Evolutionary conservation across 2,888 invertebrate species (phyloP).

Genomic region (Cheilosia vernalis): DNA sequence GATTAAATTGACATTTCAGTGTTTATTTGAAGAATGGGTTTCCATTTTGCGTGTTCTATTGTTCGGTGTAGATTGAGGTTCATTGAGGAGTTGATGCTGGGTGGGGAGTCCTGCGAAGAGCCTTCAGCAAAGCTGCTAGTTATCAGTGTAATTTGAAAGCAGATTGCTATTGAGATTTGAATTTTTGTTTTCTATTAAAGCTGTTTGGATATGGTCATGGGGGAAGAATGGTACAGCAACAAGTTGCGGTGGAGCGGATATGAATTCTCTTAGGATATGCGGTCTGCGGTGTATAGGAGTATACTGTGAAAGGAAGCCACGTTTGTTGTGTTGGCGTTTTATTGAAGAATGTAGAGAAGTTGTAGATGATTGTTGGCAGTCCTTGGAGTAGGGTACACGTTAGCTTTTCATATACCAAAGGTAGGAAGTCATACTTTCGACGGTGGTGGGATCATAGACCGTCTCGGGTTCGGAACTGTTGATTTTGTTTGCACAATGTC

Average conservation of each 20-base stretch:
- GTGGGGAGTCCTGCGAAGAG: not conserved
- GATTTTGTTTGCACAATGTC: too few relatives aligned
- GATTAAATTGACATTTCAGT: slow-evolving; percentile 57
- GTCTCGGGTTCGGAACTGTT: too few relatives aligned
- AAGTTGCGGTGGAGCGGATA: not conserved
- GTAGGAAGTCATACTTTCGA: too few relatives aligned
- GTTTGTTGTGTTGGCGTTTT: not conserved
- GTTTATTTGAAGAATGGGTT: slow-evolving; percentile 37
- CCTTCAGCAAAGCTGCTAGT: slow-evolving; percentile 1
- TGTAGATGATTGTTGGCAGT: not conserved
- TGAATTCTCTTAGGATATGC: not conserved
- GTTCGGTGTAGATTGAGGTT: not conserved
- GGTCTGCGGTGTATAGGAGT: too few relatives aligned
- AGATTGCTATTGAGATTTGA: slow-evolving; percentile 10
- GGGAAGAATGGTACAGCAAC: not conserved
- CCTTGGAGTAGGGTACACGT: not conserved
- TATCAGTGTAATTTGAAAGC: slow-evolving; percentile 7
- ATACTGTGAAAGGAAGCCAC: not conserved
- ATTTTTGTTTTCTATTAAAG: not conserved
- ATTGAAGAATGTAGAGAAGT: not conserved
- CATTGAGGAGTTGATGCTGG: not conserved
- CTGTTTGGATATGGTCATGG: slow-evolving; percentile 4
- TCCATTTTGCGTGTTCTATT: not conserved
- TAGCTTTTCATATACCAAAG: too few relatives aligned
- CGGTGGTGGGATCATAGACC: too few relatives aligned